A percentile compares a stretch with the other conserved stretches of the same genome.
Conservation (phyloP, 2,113 vertebrate species). For the Alosa alosa region DNA sequence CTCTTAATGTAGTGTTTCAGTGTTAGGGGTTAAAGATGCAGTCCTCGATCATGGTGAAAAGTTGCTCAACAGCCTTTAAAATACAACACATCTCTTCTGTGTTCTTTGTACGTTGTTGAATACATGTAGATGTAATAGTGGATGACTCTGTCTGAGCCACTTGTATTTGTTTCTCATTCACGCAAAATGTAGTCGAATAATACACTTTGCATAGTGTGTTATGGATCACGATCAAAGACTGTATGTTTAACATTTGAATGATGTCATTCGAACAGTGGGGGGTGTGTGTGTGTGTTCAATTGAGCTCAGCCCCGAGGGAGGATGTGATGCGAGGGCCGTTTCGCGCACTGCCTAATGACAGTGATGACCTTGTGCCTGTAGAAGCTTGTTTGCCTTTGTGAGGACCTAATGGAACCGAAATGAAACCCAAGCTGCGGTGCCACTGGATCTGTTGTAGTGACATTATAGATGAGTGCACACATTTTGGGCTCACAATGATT, state of each 20-base stretch:
- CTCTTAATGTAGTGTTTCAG: no score
- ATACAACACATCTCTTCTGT: neutral
- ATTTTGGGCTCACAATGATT: constrained; percentile 60
- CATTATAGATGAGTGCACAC: neutral
- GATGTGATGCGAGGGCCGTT: neutral
- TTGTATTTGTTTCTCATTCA: neutral
- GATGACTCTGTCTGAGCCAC: neutral
- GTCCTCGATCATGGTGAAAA: neutral
- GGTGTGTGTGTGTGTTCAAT: no score
- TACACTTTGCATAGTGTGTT: no score
- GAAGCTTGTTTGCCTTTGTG: constrained; percentile 16
- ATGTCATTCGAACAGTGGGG: neutral
- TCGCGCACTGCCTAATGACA: neutral
- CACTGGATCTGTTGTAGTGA: constrained; percentile 3
- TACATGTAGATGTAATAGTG: neutral
- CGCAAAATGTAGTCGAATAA: neutral
- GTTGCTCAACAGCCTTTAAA: neutral
- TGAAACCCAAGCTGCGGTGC: neutral
- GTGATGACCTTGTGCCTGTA: neutral
- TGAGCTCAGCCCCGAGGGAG: neutral
- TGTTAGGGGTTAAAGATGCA: neutral
- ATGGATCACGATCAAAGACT: neutral
- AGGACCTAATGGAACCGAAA: constrained; percentile 5
- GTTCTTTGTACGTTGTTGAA: neutral
- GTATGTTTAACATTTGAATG: neutral